Base-by-base conservation (phyloP, 2,888 invertebrate species). In the Lysandra coridon region DNA sequence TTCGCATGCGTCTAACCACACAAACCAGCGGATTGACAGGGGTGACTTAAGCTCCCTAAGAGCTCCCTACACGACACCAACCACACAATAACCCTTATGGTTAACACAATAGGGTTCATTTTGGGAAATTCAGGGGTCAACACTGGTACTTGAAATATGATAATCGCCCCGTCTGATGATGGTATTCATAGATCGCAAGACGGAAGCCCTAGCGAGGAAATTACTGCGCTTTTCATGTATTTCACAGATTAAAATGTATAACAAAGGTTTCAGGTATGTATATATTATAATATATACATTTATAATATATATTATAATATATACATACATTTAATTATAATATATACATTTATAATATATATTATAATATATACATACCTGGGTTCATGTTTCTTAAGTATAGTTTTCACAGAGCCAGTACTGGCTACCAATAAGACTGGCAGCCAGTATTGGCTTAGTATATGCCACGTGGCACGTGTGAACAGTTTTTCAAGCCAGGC, bases 101-200 rank as follows among this genome's bases (percentile, higher is more conserved):
- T 0, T 0, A 0, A 12, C 0, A 1, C 0, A 0, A 60, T 85
- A 86, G 79, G 80, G 81, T 79, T n/a, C 14, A 79, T 53, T 78
- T 82, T 83, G 79, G 79, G 5, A 79, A 73, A 5, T 10, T 75
- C 0, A 23, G 33, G 17, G 74, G 44, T 69, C 73, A 30, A 60
- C 69, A 62, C 33, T 82, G 82, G 83, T 81, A 80, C 81, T 88
- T 92, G 93, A 93, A 93, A 93, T 93, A 92, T 93, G 92, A 93
- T 93, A 93, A 93, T 93, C 90, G 87, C 84, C 86, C 83, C 83
- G 90, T 84, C 88, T 92, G 92, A 92, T 91, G 92, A 92, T 89
- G 91, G 91, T 91, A 93, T 93, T 93, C 93, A 93, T 92, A 91
- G 90, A 89, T 88, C 83, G 86, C 86, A 85, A 85, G 87, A 87